These are phyloP conservation scores for Drosophila atripex DNA, from an alignment of 2,888 invertebrate genomes.

Conservation along the genomic window DNA sequence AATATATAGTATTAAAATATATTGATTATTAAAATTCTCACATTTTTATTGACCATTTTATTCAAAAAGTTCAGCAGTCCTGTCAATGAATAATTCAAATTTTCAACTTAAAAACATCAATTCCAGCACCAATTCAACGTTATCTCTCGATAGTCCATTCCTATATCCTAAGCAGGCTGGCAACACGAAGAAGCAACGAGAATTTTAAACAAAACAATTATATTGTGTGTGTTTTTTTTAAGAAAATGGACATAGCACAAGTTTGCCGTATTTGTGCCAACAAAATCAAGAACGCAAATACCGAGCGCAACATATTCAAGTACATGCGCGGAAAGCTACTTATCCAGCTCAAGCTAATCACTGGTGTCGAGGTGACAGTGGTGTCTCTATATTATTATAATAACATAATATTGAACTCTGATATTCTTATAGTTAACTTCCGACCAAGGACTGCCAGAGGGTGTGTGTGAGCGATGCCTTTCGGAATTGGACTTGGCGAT, in stretches of 20 bases:
- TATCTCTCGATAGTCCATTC: background rate
- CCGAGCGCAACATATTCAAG: conserved; percentile 55
- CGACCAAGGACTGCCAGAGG: conserved; percentile 46
- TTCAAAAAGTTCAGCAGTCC: too few species aligned
- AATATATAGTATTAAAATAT: background rate
- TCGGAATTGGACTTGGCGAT: conserved; percentile 66
- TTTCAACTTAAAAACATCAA: too few species aligned
- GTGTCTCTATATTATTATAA: background rate
- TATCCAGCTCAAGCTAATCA: conserved; percentile 49
- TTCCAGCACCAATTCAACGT: background rate
- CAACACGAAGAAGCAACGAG: background rate
- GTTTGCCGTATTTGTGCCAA: conserved; percentile 69
- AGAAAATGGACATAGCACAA: conserved; percentile 34
- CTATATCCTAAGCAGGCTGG: background rate
- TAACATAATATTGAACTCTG: background rate
- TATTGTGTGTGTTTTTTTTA: background rate
- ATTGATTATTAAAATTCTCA: background rate
- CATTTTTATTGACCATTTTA: too few species aligned
- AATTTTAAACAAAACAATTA: background rate
- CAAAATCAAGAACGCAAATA: conserved; percentile 57
- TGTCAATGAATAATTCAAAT: too few species aligned
- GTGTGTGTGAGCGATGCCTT: conserved; percentile 59
- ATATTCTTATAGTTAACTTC: conserved; percentile 38
- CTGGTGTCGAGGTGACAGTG: conserved; percentile 61
- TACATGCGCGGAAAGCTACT: conserved; percentile 52